Percentiles rank a stretch among this genome's conserved stretches.
These are phyloP conservation scores for Triplophysa yarkandensis DNA, from an alignment of 2,797 vertebrate genomes.

Conservation along the genomic window DNA sequence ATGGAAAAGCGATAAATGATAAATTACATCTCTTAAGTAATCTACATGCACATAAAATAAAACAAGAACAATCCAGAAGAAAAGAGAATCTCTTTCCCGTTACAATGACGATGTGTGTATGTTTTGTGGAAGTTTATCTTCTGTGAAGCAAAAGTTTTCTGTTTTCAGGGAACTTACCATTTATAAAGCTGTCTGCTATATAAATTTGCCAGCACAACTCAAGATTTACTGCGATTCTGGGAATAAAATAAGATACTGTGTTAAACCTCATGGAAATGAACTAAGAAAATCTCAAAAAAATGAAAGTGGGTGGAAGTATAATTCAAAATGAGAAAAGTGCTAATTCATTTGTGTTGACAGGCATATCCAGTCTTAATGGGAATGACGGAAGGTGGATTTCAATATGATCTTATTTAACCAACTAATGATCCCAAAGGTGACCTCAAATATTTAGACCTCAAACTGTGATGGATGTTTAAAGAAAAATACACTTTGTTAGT, in stretches of 20 bases:
- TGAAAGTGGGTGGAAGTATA: slow-evolving; percentile 28
- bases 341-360: slow-evolving; percentile 53
- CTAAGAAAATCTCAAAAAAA: slow-evolving; percentile 3
- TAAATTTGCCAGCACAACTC: slow-evolving; percentile 20
- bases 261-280: slow-evolving; percentile 22
- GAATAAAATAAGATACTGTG: slow-evolving; percentile 13
- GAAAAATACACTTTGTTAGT: too few relatives aligned
- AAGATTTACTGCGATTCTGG: neutral
- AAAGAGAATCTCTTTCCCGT: too few relatives aligned
- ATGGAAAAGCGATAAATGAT: neutral
- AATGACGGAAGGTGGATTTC: too few relatives aligned
- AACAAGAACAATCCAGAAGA: neutral
- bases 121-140: too few relatives aligned
- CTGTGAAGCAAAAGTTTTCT: neutral
- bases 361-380: slow-evolving; percentile 31
- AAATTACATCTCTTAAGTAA: neutral
- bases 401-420: too few relatives aligned
- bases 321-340: slow-evolving; percentile 56
- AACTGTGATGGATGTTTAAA: too few relatives aligned
- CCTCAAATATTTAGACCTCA: too few relatives aligned
- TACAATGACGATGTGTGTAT: too few relatives aligned
- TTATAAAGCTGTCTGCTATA: neutral
- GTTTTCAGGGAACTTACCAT: neutral
- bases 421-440: too few relatives aligned
- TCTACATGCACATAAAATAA: neutral